phyloP scores from a whole-genome alignment of 64 coral and sea anemone species.

The Dendrophyllia cribrosa region DNA sequence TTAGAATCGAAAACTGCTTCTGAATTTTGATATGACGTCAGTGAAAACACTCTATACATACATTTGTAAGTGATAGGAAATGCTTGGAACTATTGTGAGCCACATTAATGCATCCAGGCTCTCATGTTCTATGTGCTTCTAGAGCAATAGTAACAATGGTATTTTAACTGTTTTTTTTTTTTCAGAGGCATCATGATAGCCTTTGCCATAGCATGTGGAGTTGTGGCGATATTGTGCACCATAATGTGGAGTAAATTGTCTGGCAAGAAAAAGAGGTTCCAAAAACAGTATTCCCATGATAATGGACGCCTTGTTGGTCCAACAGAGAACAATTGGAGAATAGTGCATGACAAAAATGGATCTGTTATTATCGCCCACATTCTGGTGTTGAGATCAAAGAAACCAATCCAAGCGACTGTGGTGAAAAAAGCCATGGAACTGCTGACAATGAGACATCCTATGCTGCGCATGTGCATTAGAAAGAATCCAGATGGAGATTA shows the following conservation, averaged over 20 bases:
- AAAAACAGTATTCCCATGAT: slow-evolving; percentile 7
- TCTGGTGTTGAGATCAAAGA: not conserved
- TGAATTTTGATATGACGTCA: too few species aligned
- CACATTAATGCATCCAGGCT: too few species aligned
- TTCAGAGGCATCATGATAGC: slow-evolving; percentile 11
- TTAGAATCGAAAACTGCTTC: too few species aligned
- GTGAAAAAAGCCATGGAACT: slow-evolving; percentile 13
- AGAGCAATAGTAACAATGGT: too few species aligned
- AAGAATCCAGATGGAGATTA: not conserved
- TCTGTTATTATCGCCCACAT: not conserved
- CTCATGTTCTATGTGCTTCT: too few species aligned
- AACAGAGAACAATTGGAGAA: not conserved
- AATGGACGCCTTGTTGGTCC: not conserved
- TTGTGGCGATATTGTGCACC: not conserved
- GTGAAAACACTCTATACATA: too few species aligned
- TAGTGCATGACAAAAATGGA: not conserved
- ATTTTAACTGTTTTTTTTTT: not conserved
- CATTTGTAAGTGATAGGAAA: too few species aligned
- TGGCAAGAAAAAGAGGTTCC: not conserved
- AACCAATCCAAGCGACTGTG: not conserved
- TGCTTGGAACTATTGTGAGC: too few species aligned
- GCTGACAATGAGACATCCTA: not conserved
- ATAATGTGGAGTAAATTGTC: not conserved
- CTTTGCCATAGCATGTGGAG: not conserved
- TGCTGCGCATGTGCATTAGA: slow-evolving; percentile 2